A percentile compares a stretch with the other conserved stretches of the same genome.
Conservation (phyloP, 1,140 invertebrate genomes). For the Tigriopus japonicus region DNA sequence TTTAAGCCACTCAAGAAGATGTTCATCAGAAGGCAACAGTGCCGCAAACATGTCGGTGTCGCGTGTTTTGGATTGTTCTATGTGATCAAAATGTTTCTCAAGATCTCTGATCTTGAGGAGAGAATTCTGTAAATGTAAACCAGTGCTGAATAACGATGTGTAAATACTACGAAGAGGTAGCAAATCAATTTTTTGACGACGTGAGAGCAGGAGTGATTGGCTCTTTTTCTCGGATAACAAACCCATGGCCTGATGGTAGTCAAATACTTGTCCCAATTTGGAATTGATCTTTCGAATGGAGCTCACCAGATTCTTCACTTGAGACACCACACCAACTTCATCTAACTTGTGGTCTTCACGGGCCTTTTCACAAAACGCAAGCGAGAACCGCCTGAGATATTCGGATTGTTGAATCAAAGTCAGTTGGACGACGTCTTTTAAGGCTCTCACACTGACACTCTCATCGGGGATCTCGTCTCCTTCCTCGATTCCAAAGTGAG, state of each 20-base stretch:
- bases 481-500: not conserved
- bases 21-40: not conserved
- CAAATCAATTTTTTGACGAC: not conserved
- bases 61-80: not conserved
- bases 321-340: not conserved
- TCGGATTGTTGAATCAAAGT: constrained; percentile 7
- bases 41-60: not conserved
- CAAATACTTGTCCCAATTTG: constrained; percentile 1
- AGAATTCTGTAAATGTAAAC: constrained; percentile 4
- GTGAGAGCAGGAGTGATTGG: not conserved
- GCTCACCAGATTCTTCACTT: not conserved
- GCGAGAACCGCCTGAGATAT: constrained; percentile 3
- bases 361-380: constrained; percentile 9
- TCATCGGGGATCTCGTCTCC: not conserved
- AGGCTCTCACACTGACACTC: not conserved
- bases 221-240: not conserved
- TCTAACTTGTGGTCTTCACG: constrained; percentile 3
- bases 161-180: not conserved
- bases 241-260: constrained; percentile 7
- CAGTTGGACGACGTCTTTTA: constrained; percentile 6
- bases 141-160: constrained; percentile 1
- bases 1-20: constrained; percentile 3
- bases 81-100: constrained; percentile 1
- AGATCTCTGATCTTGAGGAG: constrained; percentile 2
- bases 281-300: not conserved